phyloP scores from a whole-genome alignment of 2,797 vertebrate genomes.

The Lepus oiostolus region DNA sequence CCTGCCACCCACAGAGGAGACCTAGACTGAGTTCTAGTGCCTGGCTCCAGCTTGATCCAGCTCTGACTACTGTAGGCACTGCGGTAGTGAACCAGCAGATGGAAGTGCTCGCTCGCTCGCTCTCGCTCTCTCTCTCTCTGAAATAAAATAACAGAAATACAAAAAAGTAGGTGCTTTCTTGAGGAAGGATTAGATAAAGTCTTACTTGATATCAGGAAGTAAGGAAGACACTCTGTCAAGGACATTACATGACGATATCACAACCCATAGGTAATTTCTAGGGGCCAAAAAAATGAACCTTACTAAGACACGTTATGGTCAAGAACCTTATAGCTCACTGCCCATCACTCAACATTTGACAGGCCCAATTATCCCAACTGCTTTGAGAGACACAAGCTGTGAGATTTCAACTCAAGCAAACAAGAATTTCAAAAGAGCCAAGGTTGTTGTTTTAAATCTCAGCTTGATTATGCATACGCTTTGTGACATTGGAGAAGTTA shows the following conservation, averaged over 20 bases:
- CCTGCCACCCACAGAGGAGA: too few species aligned
- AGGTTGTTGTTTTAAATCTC: background rate
- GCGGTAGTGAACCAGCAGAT: too few species aligned
- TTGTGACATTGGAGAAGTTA: background rate
- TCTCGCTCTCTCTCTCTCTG: too few species aligned
- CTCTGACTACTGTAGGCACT: too few species aligned
- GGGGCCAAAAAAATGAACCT: background rate
- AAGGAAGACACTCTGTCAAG: background rate
- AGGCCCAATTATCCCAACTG: background rate
- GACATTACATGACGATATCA: background rate
- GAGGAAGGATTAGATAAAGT: background rate
- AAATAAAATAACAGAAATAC: too few species aligned
- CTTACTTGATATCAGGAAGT: background rate
- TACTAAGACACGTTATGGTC: background rate
- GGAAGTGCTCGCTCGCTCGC: too few species aligned
- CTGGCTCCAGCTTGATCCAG: too few species aligned
- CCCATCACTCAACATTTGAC: background rate
- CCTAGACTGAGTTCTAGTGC: too few species aligned
- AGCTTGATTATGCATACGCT: background rate
- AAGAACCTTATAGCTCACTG: background rate
- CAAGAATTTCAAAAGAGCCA: background rate
- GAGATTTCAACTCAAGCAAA: background rate
- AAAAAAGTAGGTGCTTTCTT: constrained; percentile 5
- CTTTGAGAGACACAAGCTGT: background rate
- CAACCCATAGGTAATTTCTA: background rate